phyloP scores from a whole-genome alignment of 1,140 invertebrate species.

The Pomacea maculata region DNA sequence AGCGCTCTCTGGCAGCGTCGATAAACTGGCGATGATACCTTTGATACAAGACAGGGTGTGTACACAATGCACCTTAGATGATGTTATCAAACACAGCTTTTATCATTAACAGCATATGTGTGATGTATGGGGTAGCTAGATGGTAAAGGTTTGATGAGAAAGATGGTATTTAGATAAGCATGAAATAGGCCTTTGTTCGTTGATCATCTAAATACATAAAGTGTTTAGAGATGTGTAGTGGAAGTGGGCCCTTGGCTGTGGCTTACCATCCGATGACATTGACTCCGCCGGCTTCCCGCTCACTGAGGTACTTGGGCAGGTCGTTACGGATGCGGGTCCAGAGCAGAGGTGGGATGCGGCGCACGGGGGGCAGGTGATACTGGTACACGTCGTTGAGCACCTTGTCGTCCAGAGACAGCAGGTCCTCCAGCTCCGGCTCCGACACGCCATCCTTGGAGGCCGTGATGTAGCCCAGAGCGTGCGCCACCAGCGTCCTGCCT shows the following conservation, averaged over 20 bases:
- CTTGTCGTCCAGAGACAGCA: slow-evolving; percentile 73
- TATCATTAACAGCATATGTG: too few relatives aligned
- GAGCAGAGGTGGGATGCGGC: slow-evolving; percentile 91
- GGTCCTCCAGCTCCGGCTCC: slow-evolving; percentile 63
- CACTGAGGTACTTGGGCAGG: slow-evolving; percentile 86
- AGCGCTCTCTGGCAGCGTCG: slow-evolving; percentile 80
- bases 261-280: slow-evolving; percentile 92
- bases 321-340: slow-evolving; percentile 80
- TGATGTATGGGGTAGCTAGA: too few relatives aligned
- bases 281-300: slow-evolving; percentile 95
- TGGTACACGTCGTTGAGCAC: slow-evolving; percentile 97
- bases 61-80: too few relatives aligned
- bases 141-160: too few relatives aligned
- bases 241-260: too few relatives aligned
- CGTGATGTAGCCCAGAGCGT: slow-evolving; percentile 64
- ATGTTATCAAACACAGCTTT: too few relatives aligned
- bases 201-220: too few relatives aligned
- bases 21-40: slow-evolving; percentile 76
- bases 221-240: too few relatives aligned
- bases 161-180: too few relatives aligned
- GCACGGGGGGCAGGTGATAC: slow-evolving; percentile 92
- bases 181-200: too few relatives aligned
- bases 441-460: slow-evolving; percentile 63
- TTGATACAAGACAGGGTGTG: not conserved
- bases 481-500: slow-evolving; percentile 57